Evolutionary conservation across 2,797 vertebrate genomes (phyloP).

Genomic region (Neosilurus mollespiculum): DNA sequence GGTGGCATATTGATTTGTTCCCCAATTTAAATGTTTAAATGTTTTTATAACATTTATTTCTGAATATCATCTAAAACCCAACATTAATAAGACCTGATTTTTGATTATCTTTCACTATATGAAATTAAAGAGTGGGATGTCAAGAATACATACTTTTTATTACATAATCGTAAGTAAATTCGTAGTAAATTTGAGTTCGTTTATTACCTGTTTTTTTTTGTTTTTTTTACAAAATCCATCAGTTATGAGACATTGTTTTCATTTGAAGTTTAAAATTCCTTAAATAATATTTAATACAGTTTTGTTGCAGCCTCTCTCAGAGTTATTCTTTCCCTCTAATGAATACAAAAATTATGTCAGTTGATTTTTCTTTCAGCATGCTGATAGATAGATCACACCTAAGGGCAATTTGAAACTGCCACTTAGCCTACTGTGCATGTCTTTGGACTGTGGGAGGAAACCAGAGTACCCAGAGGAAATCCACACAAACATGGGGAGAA

Average conservation of each 20-base stretch:
- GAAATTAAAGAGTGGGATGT: background rate
- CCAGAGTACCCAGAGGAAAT: too few species aligned
- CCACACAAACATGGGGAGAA: too few species aligned
- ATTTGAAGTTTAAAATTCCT: background rate
- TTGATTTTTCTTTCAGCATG: background rate
- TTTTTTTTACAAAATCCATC: too few species aligned
- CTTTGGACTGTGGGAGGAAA: too few species aligned
- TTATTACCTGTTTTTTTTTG: too few species aligned
- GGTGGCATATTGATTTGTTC: background rate
- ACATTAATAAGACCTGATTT: background rate
- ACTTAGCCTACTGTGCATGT: too few species aligned
- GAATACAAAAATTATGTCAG: background rate
- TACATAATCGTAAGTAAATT: too few species aligned
- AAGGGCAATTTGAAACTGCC: too few species aligned
- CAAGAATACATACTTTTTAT: too few species aligned
- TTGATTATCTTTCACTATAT: background rate
- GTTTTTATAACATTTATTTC: background rate
- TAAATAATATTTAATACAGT: background rate
- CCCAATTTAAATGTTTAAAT: background rate
- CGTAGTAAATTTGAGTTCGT: too few species aligned
- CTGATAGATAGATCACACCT: background rate
- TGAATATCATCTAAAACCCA: background rate
- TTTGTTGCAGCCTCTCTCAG: background rate
- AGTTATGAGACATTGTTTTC: background rate
- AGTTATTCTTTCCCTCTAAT: background rate